A percentile compares a stretch with the other conserved stretches of the same genome.
Evolutionary conservation across 2,888 invertebrate species (phyloP).

Genomic region (Pristionchus arcanus): DNA sequence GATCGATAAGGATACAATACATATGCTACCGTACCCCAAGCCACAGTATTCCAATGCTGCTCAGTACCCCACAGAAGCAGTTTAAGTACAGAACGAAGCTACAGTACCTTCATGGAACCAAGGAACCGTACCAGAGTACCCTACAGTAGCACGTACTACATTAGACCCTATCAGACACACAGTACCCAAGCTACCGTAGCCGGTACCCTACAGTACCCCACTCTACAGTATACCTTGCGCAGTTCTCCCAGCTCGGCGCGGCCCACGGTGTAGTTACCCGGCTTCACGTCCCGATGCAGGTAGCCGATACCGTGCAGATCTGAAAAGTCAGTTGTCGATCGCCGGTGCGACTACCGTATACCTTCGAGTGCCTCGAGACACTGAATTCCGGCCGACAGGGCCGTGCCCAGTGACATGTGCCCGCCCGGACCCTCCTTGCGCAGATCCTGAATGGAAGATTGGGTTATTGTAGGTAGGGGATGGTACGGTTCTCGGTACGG

Average conservation of each 20-base stretch:
- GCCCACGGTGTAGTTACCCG: conserved; percentile 49
- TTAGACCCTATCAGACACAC: not conserved
- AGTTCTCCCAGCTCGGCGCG: conserved; percentile 53
- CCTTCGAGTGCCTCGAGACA: conserved; percentile 55
- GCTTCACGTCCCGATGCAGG: conserved; percentile 56
- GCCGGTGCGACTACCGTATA: not conserved
- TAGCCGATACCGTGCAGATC: conserved; percentile 57
- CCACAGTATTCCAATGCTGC: no score
- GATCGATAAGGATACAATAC: no score
- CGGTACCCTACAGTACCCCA: no score
- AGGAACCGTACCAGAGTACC: not conserved
- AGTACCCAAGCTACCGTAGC: no score
- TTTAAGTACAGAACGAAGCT: not conserved
- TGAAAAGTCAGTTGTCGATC: not conserved
- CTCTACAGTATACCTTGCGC: conserved; percentile 46
- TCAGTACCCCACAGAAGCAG: no score
- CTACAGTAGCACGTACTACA: no score
- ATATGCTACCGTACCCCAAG: no score
- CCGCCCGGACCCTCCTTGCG: conserved; percentile 53
- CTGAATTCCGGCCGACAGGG: conserved; percentile 50
- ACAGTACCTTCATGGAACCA: not conserved
- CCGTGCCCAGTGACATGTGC: conserved; percentile 60
- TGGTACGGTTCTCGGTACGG: no score
- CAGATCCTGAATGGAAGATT: conserved; percentile 53
- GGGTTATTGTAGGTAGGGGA: no score